These are phyloP conservation scores for Drosophila yooni DNA, from an alignment of 2,888 invertebrate genomes.

Conservation along the genomic window DNA sequence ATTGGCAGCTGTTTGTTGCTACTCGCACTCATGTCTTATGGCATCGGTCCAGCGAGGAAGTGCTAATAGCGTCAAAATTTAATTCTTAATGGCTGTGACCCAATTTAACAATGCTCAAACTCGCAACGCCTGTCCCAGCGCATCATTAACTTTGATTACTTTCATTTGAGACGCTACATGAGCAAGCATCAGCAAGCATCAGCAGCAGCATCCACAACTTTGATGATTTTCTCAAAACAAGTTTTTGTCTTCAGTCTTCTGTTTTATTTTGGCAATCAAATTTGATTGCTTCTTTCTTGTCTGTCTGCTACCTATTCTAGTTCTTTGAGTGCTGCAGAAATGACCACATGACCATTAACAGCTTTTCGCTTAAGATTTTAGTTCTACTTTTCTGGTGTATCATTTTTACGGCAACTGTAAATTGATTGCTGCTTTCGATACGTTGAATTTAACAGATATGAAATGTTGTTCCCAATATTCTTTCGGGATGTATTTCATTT, in stretches of 20 bases:
- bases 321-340: slow-evolving; percentile 14
- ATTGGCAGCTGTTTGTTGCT: slow-evolving; percentile 67
- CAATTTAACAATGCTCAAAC: slow-evolving; percentile 61
- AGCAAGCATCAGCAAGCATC: slow-evolving; percentile 11
- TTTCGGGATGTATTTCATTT: neutral
- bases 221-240: slow-evolving; percentile 35
- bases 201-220: slow-evolving; percentile 11
- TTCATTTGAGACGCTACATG: slow-evolving; percentile 68
- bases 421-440: slow-evolving; percentile 27
- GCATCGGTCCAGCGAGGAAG: slow-evolving; percentile 68
- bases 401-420: slow-evolving; percentile 22
- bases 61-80: slow-evolving; percentile 78
- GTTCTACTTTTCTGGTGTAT: slow-evolving; percentile 12
- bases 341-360: slow-evolving; percentile 22
- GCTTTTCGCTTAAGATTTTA: neutral
- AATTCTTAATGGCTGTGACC: slow-evolving; percentile 76
- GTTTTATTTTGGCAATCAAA: slow-evolving; percentile 67
- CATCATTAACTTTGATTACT: slow-evolving; percentile 77
- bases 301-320: slow-evolving; percentile 29
- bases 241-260: slow-evolving; percentile 66
- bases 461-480: slow-evolving; percentile 2
- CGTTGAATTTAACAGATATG: neutral
- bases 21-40: slow-evolving; percentile 25
- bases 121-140: slow-evolving; percentile 56
- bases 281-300: slow-evolving; percentile 38